Evolutionary conservation across 2,888 invertebrate species (phyloP).

Genomic region (Hydroisotoma schaefferi): DNA sequence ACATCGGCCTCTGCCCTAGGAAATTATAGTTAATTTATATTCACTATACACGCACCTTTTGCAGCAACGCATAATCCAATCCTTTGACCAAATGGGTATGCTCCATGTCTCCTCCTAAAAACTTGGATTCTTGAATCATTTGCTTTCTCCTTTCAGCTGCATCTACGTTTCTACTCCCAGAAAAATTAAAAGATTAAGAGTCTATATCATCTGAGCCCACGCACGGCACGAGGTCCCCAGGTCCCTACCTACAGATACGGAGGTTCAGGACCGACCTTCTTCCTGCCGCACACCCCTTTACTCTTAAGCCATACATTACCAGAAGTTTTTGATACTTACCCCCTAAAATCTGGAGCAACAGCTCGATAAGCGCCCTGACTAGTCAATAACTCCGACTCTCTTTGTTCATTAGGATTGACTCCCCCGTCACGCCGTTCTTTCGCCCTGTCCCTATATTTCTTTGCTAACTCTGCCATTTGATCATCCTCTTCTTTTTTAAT

Average conservation of each 20-base stretch:
- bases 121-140: constrained; percentile 97
- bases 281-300: no score
- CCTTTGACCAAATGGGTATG: constrained; percentile 99
- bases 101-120: constrained; percentile 99
- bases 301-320: not conserved
- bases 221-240: no score
- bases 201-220: no score
- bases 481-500: constrained; percentile 92
- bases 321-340: constrained; percentile 57
- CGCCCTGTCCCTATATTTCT: constrained; percentile 88
- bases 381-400: constrained; percentile 74
- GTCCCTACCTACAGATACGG: no score
- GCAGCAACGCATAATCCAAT: constrained; percentile 83
- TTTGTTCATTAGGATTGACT: constrained; percentile 73
- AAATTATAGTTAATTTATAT: not conserved
- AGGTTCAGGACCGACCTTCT: no score
- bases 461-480: constrained; percentile 86
- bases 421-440: constrained; percentile 83
- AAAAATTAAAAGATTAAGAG: not conserved
- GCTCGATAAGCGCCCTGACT: constrained; percentile 80
- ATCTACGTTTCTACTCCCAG: constrained; percentile 60
- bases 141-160: constrained; percentile 91
- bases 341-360: constrained; percentile 93
- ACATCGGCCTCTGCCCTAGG: no score
- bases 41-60: constrained; percentile 69